Base-by-base conservation (phyloP, 2,888 invertebrate species). In the Coleophora deauratella region DNA sequence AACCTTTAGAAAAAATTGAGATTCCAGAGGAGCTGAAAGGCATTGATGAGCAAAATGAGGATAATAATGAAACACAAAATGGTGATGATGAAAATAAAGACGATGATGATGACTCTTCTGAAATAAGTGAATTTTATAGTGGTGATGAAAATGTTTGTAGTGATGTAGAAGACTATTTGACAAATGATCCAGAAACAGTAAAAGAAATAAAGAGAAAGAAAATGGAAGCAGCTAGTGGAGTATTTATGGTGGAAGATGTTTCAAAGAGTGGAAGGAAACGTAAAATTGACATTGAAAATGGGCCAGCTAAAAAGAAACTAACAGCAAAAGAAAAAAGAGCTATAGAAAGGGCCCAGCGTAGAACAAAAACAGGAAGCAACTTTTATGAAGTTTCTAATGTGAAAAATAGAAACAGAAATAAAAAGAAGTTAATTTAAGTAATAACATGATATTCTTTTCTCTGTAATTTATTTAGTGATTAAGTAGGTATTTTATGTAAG, bases 321-420 rank as follows among this genome's bases (percentile, higher is more conserved):
- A 94, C 93, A 1, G 93, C 94, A 35, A 95, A 93, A 73, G 89
- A 94, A 62, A 88, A 90, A 51, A 88, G 96, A 52, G 91, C 93
- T 0, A 52, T 90, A 2, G 94, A 95, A 47, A 87, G 95, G 52
- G 88, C 91, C 9, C 89, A 88, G 50, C 93, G 92, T 54, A 87
- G 93, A 9, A 93, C 91, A 66, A 95, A 94, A 66, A 90, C 93
- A 45, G 96, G 96, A 54, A 94, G 93, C 70, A 93, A 96, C 76
- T 96, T 96, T 68, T 96, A 96, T 72, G 95, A 95, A 88, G 90
- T 92, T 27, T 88, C 93, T 9, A 96, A 96, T 86, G 96, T 96
- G 40, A 96, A 96, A 71, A 96, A 96, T 73, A 90, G 91, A 54
- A 95, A 94, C 77, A 90, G 93, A 50, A 89, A 89, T 66, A 91